Conservation (phyloP, 2,888 invertebrate genomes). For the Polia nebulosa region DNA sequence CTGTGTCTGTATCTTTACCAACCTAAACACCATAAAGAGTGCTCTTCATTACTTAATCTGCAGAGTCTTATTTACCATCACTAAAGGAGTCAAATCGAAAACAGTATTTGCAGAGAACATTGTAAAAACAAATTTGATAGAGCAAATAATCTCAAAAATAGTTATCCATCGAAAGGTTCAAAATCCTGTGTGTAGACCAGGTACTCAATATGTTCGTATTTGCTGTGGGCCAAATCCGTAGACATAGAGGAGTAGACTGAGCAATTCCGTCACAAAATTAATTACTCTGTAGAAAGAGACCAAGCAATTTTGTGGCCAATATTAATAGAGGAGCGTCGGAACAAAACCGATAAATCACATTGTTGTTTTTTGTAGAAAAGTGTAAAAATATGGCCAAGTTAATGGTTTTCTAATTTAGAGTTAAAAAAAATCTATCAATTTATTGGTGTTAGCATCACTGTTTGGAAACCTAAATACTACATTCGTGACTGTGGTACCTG, state of each 20-base stretch:
- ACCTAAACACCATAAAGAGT: background rate
- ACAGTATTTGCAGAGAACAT: background rate
- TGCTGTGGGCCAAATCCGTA: constrained; percentile 29
- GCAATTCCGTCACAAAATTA: background rate
- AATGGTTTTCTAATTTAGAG: too few species aligned
- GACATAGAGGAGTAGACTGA: background rate
- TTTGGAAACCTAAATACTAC: too few species aligned
- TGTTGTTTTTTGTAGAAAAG: too few species aligned
- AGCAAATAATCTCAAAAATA: constrained; percentile 23
- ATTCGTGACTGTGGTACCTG: too few species aligned
- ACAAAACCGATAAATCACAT: too few species aligned
- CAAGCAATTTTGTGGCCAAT: background rate
- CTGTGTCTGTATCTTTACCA: too few species aligned
- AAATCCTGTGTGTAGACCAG: background rate
- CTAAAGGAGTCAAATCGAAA: background rate
- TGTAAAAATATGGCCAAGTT: too few species aligned
- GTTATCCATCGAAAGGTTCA: background rate
- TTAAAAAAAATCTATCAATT: too few species aligned
- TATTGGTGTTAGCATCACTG: too few species aligned
- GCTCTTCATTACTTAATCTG: background rate
- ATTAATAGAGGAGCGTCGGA: too few species aligned
- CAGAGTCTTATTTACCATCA: background rate
- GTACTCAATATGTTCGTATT: constrained; percentile 16
- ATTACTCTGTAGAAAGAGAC: background rate
- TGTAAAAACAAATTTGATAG: constrained; percentile 11